Conservation (phyloP, 2,888 invertebrate genomes). For the Allacma fusca region DNA sequence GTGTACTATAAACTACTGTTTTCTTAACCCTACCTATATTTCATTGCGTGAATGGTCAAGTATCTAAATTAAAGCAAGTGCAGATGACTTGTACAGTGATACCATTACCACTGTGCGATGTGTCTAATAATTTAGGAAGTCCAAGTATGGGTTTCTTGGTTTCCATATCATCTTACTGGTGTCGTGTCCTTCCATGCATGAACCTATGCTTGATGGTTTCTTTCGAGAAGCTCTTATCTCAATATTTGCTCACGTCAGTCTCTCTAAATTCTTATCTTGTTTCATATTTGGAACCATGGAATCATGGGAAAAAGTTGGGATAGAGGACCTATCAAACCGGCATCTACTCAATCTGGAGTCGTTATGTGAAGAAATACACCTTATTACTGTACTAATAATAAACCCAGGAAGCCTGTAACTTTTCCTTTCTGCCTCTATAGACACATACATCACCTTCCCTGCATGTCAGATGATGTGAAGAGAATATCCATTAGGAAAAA, state of each 20-base stretch:
- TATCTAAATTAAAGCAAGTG: no score
- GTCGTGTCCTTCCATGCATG: slow-evolving; percentile 6
- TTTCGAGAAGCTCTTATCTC: slow-evolving; percentile 37
- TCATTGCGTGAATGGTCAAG: no score
- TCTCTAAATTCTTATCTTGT: slow-evolving; percentile 45
- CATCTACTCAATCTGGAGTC: slow-evolving; percentile 20
- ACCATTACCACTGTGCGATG: no score
- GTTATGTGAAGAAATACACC: no score
- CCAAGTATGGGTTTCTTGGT: slow-evolving; percentile 20
- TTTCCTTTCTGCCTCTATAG: neutral
- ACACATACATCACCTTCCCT: neutral
- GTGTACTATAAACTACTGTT: no score
- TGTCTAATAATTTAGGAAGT: slow-evolving; percentile 14
- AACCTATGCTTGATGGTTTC: slow-evolving; percentile 6
- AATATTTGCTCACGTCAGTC: slow-evolving; percentile 46
- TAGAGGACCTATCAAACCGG: slow-evolving; percentile 28
- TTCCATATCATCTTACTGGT: slow-evolving; percentile 25
- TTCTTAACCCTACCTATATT: no score
- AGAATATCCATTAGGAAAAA: slow-evolving; percentile 16
- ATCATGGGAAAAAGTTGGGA: slow-evolving; percentile 13
- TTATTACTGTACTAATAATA: neutral
- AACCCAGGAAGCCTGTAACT: neutral
- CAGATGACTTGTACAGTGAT: no score
- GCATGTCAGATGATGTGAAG: neutral
- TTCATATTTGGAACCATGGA: slow-evolving; percentile 35